Conservation (phyloP, 2,888 invertebrate species). For the Gari tellinella region DNA sequence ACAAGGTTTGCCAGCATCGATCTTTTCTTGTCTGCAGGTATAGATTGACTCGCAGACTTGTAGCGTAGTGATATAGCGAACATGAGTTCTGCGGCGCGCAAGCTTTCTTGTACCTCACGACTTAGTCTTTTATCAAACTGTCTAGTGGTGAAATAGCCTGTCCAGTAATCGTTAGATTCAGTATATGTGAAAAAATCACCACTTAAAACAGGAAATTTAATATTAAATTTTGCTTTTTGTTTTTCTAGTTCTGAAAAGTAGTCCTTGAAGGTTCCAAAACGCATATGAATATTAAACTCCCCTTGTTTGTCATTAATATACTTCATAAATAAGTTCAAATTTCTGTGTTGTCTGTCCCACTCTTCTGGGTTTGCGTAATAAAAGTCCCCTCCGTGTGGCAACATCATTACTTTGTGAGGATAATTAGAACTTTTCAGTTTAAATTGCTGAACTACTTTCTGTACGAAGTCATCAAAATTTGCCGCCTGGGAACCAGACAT, state of each 20-base stretch:
- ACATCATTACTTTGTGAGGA: conserved; percentile 95
- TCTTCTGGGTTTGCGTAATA: conserved; percentile 94
- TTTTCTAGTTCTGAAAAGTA: conserved; percentile 88
- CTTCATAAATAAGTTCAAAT: conserved; percentile 93
- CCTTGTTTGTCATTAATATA: conserved; percentile 91
- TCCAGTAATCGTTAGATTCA: conserved; percentile 95
- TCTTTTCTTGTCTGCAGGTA: conserved; percentile 4
- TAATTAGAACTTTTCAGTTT: conserved; percentile 94
- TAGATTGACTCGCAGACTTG: conserved; percentile 7
- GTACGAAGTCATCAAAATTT: conserved; percentile 90
- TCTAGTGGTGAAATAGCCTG: conserved; percentile 95
- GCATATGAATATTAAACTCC: conserved; percentile 84
- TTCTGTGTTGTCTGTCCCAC: conserved; percentile 97
- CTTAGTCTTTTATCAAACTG: conserved; percentile 89
- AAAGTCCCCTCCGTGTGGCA: conserved; percentile 98
- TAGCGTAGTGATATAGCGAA: conserved; percentile 56
- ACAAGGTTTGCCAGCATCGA: conserved; percentile 48
- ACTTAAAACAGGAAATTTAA: conserved; percentile 88
- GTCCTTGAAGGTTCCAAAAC: conserved; percentile 93
- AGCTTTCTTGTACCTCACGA: conserved; percentile 84
- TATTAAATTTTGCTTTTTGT: conserved; percentile 36
- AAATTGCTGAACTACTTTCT: conserved; percentile 93
- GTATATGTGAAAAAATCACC: conserved; percentile 99
- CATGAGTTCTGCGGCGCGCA: conserved; percentile 77
- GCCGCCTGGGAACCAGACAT: conserved; percentile 89